A percentile compares a stretch with the other conserved stretches of the same genome.
Evolutionary conservation across 2,888 invertebrate species (phyloP).

Genomic region (Megalurothrips usitatus): DNA sequence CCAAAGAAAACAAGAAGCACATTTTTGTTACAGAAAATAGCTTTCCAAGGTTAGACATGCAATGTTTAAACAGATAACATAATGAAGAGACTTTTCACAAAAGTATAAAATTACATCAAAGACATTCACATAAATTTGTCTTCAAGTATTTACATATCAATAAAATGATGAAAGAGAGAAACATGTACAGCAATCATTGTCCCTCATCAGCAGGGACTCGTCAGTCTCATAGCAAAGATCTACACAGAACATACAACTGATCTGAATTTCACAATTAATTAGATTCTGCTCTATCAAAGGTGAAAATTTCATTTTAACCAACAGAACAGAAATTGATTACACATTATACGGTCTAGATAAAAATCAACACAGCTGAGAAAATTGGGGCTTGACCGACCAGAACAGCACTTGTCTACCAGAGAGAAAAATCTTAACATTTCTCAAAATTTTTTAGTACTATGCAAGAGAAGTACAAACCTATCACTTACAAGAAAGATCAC

Average conservation of each 20-base stretch:
- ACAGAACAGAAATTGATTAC: too few relatives aligned
- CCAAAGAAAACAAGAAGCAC: background rate
- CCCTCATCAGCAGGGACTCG: background rate
- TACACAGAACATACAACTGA: background rate
- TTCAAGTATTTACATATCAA: background rate
- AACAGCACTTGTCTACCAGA: background rate
- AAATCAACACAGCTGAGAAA: background rate
- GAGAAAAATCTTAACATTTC: background rate
- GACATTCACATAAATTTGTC: background rate
- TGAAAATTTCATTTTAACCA: too few relatives aligned
- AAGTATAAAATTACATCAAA: constrained; percentile 17
- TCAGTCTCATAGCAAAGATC: background rate
- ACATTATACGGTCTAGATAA: too few relatives aligned
- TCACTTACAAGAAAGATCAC: background rate
- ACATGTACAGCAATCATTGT: background rate
- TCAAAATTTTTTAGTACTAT: background rate
- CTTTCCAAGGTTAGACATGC: too few relatives aligned
- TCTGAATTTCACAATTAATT: background rate
- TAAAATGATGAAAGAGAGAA: background rate
- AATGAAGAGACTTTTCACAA: background rate
- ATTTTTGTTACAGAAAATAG: too few relatives aligned
- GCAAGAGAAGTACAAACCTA: background rate
- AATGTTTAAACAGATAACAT: background rate
- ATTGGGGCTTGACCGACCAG: background rate
- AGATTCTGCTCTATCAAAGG: too few relatives aligned